Conservation (phyloP, 2,113 vertebrate genomes). For the Alligator mississippiensis region DNA sequence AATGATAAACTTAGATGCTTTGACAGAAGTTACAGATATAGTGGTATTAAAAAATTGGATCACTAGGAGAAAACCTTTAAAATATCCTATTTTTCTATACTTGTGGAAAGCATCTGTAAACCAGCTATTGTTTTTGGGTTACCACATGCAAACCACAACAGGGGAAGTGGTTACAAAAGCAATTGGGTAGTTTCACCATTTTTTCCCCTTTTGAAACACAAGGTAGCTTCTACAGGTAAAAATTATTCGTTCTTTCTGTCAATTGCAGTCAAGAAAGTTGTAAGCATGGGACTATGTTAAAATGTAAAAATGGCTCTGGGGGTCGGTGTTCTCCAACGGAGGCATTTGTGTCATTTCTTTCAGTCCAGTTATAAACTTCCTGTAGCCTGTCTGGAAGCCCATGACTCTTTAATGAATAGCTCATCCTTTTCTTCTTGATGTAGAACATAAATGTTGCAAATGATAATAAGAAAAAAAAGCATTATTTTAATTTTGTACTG, state of each 20-base stretch:
- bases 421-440: background rate
- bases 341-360: background rate
- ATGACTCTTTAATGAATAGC: background rate
- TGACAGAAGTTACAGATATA: background rate
- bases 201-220: background rate
- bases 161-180: background rate
- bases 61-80: background rate
- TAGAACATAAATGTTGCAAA: background rate
- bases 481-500: background rate
- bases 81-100: slow-evolving; percentile 2
- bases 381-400: background rate
- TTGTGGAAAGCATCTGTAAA: slow-evolving; percentile 11
- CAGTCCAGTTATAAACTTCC: background rate
- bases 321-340: background rate
- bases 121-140: background rate
- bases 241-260: background rate
- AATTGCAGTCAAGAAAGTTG: background rate
- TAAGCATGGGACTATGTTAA: background rate
- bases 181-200: background rate
- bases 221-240: background rate
- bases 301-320: background rate
- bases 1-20: background rate
- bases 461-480: background rate
- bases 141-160: background rate
- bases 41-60: background rate